Conservation (phyloP, 2,888 invertebrate genomes). For the Oligia strigilis region DNA sequence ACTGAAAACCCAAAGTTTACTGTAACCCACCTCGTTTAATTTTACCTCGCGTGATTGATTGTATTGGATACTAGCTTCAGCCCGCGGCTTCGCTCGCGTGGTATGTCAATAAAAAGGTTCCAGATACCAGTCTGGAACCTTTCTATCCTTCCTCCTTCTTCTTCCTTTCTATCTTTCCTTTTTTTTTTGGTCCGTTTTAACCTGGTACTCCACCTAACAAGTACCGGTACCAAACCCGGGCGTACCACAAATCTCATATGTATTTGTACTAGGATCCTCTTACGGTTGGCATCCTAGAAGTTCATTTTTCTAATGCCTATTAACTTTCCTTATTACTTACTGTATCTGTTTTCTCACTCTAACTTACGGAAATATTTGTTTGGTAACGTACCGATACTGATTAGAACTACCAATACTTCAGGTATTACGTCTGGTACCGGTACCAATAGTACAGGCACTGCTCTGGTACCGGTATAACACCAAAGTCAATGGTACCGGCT, state of each 20-base stretch:
- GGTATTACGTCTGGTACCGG: not conserved
- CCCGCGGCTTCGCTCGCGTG: too few species aligned
- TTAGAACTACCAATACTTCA: not conserved
- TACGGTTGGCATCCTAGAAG: not conserved
- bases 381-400: not conserved
- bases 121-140: too few species aligned
- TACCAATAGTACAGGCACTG: too few species aligned
- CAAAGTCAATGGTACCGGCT: too few species aligned
- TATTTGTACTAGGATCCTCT: not conserved
- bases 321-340: too few species aligned
- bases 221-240: not conserved
- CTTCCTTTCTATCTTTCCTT: too few species aligned
- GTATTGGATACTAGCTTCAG: not conserved
- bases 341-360: not conserved
- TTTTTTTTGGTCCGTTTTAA: too few species aligned
- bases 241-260: not conserved
- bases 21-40: not conserved
- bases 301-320: too few species aligned
- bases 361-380: not conserved
- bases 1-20: not conserved
- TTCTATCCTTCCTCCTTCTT: too few species aligned
- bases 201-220: too few species aligned
- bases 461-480: too few species aligned
- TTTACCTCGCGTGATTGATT: not conserved
- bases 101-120: too few species aligned